phyloP scores from a whole-genome alignment of 2,113 vertebrate species.

The Nesoenas mayeri region DNA sequence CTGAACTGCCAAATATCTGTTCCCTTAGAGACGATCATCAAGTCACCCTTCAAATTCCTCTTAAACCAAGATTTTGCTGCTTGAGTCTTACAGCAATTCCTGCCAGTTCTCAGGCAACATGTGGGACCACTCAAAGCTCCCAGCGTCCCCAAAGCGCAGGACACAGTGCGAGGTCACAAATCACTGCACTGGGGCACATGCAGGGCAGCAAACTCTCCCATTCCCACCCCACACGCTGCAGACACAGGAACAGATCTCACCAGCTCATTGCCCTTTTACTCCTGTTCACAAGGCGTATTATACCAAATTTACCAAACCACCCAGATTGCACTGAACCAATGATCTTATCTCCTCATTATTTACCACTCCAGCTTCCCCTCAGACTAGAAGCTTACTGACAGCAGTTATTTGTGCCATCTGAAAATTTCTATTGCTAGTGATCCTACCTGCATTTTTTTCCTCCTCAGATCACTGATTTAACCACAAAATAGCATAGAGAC shows the following conservation, averaged over 20 bases:
- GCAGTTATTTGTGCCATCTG: not conserved
- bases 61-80: not conserved
- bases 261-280: not conserved
- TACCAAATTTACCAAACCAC: not conserved
- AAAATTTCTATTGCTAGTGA: not conserved
- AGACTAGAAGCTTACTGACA: not conserved
- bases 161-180: not conserved
- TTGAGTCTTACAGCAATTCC: not conserved
- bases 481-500: not conserved
- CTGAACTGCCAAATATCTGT: not conserved
- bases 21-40: not conserved
- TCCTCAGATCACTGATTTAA: not conserved
- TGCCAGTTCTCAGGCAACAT: not conserved
- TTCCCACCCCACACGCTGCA: not conserved
- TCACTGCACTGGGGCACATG: accelerated
- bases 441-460: not conserved
- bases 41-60: not conserved
- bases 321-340: not conserved
- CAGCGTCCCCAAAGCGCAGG: not conserved
- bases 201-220: not conserved
- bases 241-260: accelerated
- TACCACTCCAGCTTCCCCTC: not conserved
- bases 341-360: not conserved
- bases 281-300: not conserved
- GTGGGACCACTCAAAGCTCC: not conserved